Evolutionary conservation across 2,797 vertebrate genomes (phyloP).

Genomic region (Mormyrops boulengeri): DNA sequence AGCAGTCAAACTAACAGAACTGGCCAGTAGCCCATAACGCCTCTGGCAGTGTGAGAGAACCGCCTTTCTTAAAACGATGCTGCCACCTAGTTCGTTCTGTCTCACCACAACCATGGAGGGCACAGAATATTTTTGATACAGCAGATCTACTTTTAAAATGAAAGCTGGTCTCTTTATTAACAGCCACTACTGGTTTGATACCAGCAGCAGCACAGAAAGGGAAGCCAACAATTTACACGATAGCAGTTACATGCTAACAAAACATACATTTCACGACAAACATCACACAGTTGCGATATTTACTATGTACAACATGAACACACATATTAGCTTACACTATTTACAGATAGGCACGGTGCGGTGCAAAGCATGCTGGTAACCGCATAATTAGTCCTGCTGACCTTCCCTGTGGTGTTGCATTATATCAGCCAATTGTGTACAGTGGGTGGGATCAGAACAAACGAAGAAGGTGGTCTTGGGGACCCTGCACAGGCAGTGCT

Average conservation of each 20-base stretch:
- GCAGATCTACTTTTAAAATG: not conserved
- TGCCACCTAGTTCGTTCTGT: not conserved
- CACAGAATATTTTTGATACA: not conserved
- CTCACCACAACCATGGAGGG: not conserved
- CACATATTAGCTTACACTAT: not conserved
- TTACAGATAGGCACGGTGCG: not conserved
- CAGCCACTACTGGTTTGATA: not conserved
- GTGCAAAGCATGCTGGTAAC: not conserved
- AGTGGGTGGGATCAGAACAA: not conserved
- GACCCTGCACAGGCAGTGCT: not conserved
- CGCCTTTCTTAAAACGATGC: not conserved
- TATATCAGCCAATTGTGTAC: not conserved
- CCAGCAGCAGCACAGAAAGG: not conserved
- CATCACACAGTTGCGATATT: not conserved
- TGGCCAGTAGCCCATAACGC: not conserved
- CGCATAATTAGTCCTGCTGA: not conserved
- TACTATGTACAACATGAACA: not conserved
- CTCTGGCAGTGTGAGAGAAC: not conserved
- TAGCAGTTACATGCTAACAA: not conserved
- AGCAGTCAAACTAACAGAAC: not conserved
- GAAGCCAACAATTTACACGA: not conserved
- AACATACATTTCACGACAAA: not conserved
- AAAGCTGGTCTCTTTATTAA: not conserved
- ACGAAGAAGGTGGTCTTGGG: not conserved
- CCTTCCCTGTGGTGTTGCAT: not conserved